Conservation (phyloP, 2,797 vertebrate genomes). For the Sebastes diploproa region DNA sequence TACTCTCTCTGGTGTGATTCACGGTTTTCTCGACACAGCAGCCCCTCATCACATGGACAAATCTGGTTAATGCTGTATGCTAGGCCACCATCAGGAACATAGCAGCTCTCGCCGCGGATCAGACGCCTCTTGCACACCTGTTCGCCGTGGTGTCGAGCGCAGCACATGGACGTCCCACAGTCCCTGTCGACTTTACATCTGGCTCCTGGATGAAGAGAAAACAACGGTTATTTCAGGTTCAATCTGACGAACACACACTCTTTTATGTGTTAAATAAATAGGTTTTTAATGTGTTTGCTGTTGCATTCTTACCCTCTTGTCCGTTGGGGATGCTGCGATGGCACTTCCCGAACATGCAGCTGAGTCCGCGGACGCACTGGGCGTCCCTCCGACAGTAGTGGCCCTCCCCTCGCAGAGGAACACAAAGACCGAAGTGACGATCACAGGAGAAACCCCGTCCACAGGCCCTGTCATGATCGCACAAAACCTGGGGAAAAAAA, state of each 20-base stretch:
- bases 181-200: conserved; percentile 87
- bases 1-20: conserved; percentile 75
- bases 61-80: conserved; percentile 91
- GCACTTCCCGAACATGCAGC: conserved; percentile 90
- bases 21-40: conserved; percentile 79
- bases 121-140: conserved; percentile 85
- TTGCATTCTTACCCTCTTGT: conserved; percentile 81
- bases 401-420: conserved; percentile 79
- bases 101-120: conserved; percentile 79
- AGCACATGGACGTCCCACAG: conserved; percentile 83
- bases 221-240: background rate
- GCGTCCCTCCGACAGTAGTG: conserved; percentile 86
- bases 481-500: conserved; percentile 51
- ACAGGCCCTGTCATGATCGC: conserved; percentile 80
- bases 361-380: conserved; percentile 85
- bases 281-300: background rate
- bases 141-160: conserved; percentile 88
- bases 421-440: conserved; percentile 88
- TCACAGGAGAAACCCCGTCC: conserved; percentile 85
- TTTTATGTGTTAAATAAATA: background rate
- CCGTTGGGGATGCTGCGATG: conserved; percentile 82
- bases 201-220: conserved; percentile 72
- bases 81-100: conserved; percentile 85
- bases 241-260: background rate
- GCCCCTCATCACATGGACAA: conserved; percentile 87